Percentiles rank a stretch among this genome's conserved stretches.
phyloP scores from a whole-genome alignment of 2,797 vertebrate species.

The Peromyscus attwateri region DNA sequence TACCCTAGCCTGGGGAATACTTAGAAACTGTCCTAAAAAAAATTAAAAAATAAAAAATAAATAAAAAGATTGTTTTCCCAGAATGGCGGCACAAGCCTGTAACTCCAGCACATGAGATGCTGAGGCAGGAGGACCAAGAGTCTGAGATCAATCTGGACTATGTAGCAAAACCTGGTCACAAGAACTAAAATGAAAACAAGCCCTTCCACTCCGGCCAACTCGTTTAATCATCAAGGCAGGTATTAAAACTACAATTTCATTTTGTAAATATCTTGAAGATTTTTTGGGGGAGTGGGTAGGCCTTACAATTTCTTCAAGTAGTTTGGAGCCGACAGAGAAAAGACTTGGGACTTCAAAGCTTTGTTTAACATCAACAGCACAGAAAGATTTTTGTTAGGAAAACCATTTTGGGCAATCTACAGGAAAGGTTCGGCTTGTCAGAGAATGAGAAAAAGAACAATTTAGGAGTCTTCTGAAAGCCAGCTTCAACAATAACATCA shows the following conservation, averaged over 20 bases:
- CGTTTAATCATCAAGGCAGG: neutral
- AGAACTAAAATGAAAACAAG: neutral
- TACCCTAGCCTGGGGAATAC: neutral
- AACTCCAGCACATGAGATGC: neutral
- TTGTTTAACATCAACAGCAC: neutral
- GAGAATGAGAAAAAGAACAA: constrained; percentile 31
- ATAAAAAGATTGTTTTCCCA: neutral
- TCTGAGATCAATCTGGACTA: neutral
- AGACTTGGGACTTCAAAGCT: constrained; percentile 27
- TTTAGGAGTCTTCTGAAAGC: neutral
- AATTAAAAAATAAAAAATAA: neutral
- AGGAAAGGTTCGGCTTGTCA: neutral
- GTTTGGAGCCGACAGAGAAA: neutral
- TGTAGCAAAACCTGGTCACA: neutral
- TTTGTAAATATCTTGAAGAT: constrained; percentile 9
- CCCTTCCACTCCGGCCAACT: neutral
- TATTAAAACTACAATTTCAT: neutral
- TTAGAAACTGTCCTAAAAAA: constrained; percentile 42
- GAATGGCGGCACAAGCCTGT: neutral
- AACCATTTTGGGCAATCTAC: neutral
- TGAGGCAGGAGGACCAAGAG: neutral
- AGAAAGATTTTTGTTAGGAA: constrained; percentile 56
- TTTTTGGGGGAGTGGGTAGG: neutral
- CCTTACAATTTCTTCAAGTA: constrained; percentile 28
- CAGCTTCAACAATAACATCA: neutral